Conservation (phyloP, 2,797 vertebrate species). For the Acanthurus leucopareius region DNA sequence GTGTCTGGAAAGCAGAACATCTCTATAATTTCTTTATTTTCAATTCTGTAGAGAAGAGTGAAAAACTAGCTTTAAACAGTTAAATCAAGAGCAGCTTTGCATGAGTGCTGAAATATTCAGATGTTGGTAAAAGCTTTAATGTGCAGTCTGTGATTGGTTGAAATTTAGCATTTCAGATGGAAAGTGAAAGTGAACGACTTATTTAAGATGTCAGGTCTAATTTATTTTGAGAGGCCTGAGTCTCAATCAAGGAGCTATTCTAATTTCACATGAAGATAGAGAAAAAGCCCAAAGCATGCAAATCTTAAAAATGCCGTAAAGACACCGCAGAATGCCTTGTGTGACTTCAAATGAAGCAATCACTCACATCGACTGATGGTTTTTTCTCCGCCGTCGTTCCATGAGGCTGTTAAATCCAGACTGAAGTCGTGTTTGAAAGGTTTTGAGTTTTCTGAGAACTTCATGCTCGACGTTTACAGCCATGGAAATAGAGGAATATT, state of each 20-base stretch:
- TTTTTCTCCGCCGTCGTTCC: conserved; percentile 12
- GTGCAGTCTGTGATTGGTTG: conserved; percentile 65
- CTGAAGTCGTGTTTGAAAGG: conserved; percentile 33
- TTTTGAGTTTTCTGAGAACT: conserved; percentile 23
- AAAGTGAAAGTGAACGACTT: conserved; percentile 58
- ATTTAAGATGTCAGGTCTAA: conserved; percentile 65
- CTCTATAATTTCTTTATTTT: neutral
- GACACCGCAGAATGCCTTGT: conserved; percentile 8
- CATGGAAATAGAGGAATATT: conserved; percentile 64
- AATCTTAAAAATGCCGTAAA: conserved; percentile 50
- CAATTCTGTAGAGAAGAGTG: conserved; percentile 3
- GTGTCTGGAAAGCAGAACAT: neutral
- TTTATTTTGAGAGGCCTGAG: conserved; percentile 56
- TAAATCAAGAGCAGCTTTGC: conserved; percentile 20
- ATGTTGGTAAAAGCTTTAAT: conserved; percentile 61
- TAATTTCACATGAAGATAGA: conserved; percentile 53
- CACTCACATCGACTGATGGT: conserved; percentile 43
- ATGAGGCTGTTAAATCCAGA: conserved; percentile 36
- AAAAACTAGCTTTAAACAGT: neutral
- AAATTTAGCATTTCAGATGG: conserved; percentile 59
- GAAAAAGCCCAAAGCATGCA: conserved; percentile 48
- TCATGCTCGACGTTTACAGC: conserved; percentile 14
- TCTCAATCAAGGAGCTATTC: conserved; percentile 60
- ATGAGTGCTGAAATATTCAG: conserved; percentile 67
- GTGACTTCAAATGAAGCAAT: conserved; percentile 72